Conservation (phyloP, 2,888 invertebrate genomes). For the Folsomia candida region DNA sequence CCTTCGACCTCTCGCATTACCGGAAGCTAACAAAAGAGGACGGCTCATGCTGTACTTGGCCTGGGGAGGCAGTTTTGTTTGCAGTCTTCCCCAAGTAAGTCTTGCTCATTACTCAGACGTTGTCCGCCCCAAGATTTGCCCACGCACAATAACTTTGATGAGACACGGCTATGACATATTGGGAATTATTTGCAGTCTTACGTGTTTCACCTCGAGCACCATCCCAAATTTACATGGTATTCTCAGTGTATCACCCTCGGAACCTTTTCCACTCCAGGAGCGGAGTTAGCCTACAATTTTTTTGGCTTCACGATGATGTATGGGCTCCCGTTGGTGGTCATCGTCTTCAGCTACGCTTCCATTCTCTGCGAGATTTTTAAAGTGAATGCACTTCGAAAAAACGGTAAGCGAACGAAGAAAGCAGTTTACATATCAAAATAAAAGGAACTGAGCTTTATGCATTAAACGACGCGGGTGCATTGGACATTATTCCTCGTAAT, state of each 20-base stretch:
- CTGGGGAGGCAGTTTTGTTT: constrained; percentile 75
- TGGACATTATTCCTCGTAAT: no score
- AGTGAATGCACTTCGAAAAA: constrained; percentile 36
- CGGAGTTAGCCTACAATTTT: constrained; percentile 77
- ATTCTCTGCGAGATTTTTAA: constrained; percentile 80
- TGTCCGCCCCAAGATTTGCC: not conserved
- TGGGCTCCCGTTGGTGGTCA: constrained; percentile 76
- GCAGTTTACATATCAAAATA: no score
- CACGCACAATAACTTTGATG: no score
- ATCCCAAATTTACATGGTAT: constrained; percentile 80
- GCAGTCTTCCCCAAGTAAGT: constrained; percentile 80
- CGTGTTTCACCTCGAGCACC: constrained; percentile 80
- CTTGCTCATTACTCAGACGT: not conserved
- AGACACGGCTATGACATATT: no score
- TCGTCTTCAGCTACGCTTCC: constrained; percentile 83
- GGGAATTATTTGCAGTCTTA: constrained; percentile 62
- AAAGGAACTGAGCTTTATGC: no score
- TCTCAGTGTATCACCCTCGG: constrained; percentile 88
- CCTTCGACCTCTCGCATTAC: constrained; percentile 69
- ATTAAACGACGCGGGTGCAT: no score
- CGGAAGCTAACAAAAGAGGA: constrained; percentile 69
- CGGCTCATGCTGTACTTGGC: constrained; percentile 72
- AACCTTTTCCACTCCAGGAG: constrained; percentile 67
- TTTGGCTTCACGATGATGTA: constrained; percentile 86
- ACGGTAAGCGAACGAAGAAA: constrained; percentile 37